Evolutionary conservation across 2,888 invertebrate species (phyloP), one percentile per base, ranked within the genome.

Genomic region (Pegoplata infirma): DNA sequence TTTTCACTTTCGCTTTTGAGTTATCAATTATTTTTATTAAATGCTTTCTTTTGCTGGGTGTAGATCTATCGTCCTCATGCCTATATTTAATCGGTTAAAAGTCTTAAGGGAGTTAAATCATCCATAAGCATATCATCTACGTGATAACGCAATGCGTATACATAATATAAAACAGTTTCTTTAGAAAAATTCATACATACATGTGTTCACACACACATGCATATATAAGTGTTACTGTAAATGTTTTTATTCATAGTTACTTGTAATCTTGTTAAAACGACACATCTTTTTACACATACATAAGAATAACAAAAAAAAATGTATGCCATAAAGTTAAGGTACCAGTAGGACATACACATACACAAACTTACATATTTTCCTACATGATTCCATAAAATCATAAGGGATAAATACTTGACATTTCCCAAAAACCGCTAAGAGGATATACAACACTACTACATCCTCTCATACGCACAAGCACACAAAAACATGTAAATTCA

Each of bases 31-130:
- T n/a, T n/a, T n/a, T n/a, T n/a, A n/a, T n/a, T n/a, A n/a, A n/a
- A n/a, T n/a, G n/a, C n/a, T n/a, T n/a, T n/a, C n/a, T n/a, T n/a
- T n/a, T n/a, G n/a, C n/a, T n/a, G n/a, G n/a, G n/a, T n/a, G n/a
- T n/a, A n/a, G n/a, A n/a, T n/a, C n/a, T n/a, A n/a, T n/a, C n/a
- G n/a, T n/a, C n/a, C 23, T 47, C 23, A 46, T 28, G 36, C 25
- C 14, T n/a, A 14, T 16, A 56, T 59, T 46, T 69, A 72, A 63
- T 75, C 75, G 71, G 36, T 73, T 76, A 58, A 66, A 53, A 55
- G 40, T 64, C 77, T 77, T 58, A 21, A 23, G 73, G 67, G 72
- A 68, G 55, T 68, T 56, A 74, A 80, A 59, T 73, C 67, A 58
- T 55, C 46, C 56, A 19, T 63, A 53, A 63, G 55, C 61, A 59